Evolutionary conservation across 2,888 invertebrate species (phyloP).

Genomic region (Pseudoips prasinana): DNA sequence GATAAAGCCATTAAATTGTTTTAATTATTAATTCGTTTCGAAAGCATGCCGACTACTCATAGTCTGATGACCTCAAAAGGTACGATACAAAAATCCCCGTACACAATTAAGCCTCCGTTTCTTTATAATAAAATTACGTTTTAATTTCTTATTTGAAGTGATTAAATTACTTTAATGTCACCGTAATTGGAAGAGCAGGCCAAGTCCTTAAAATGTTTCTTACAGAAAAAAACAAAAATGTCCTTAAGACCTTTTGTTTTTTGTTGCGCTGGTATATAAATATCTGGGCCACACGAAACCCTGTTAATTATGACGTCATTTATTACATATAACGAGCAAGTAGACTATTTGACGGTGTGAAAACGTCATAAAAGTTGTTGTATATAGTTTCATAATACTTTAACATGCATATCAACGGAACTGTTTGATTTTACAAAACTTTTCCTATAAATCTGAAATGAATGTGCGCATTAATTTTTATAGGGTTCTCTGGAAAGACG

Average conservation of each 20-base stretch:
- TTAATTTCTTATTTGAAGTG: constrained; percentile 63
- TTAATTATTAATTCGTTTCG: constrained; percentile 44
- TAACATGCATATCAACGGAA: constrained; percentile 20
- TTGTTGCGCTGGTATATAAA: constrained; percentile 35
- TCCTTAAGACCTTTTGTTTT: no score
- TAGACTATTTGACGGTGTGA: constrained; percentile 42
- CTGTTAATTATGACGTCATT: constrained; percentile 42
- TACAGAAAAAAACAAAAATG: constrained; percentile 13
- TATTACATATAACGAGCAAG: constrained; percentile 38
- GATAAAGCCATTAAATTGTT: constrained; percentile 57
- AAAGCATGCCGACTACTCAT: constrained; percentile 20
- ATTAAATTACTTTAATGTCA: constrained; percentile 61
- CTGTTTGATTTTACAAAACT: constrained; percentile 28
- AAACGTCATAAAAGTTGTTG: constrained; percentile 27
- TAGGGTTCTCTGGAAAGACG: constrained; percentile 21
- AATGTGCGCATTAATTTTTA: constrained; percentile 35
- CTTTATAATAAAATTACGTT: constrained; percentile 65
- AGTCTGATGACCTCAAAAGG: constrained; percentile 53
- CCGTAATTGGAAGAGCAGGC: constrained; percentile 50
- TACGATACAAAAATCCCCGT: constrained; percentile 50
- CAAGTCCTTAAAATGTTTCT: constrained; percentile 26
- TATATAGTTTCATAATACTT: constrained; percentile 19
- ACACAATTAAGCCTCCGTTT: constrained; percentile 62
- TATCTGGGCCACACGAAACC: constrained; percentile 41
- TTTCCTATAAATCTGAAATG: constrained; percentile 27